These are phyloP conservation scores for Sebastes schlegelii DNA, from an alignment of 2,113 vertebrate genomes.

Conservation along the genomic window DNA sequence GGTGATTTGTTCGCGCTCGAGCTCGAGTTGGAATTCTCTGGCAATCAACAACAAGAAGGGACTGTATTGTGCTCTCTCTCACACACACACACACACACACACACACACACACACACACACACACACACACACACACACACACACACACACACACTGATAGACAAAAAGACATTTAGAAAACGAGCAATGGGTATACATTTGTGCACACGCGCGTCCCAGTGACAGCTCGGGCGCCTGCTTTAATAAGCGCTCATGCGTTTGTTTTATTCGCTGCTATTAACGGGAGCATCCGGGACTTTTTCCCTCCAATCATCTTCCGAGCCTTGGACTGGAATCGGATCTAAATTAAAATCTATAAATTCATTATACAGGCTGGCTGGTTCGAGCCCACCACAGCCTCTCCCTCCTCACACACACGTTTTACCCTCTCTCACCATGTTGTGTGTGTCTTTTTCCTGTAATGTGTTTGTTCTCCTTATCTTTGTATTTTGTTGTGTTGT, in stretches of 20 bases:
- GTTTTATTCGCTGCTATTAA: slow-evolving; percentile 5
- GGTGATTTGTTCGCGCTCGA: slow-evolving; percentile 39
- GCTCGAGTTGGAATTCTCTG: slow-evolving; percentile 27
- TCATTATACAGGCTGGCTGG: slow-evolving; percentile 37
- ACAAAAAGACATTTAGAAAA: not conserved
- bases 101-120: not conserved
- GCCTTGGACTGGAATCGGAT: slow-evolving; percentile 43
- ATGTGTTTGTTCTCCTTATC: no score
- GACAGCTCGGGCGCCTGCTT: not conserved
- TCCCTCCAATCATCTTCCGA: slow-evolving; percentile 28
- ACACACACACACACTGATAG: not conserved
- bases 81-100: slow-evolving; percentile 10
- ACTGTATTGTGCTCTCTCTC: not conserved
- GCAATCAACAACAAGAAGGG: slow-evolving; percentile 12
- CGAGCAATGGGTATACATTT: no score
- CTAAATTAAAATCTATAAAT: slow-evolving; percentile 75
- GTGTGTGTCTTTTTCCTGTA: no score
- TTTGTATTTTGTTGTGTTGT: no score
- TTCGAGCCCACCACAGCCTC: not conserved
- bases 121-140: slow-evolving; percentile 4
- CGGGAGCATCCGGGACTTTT: slow-evolving; percentile 36
- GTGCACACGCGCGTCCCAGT: not conserved
- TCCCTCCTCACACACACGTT: no score
- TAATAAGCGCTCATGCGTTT: slow-evolving; percentile 18
- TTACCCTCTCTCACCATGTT: no score